Conservation (phyloP, 2,888 invertebrate species). For the Caenorhabditis sp. region DNA sequence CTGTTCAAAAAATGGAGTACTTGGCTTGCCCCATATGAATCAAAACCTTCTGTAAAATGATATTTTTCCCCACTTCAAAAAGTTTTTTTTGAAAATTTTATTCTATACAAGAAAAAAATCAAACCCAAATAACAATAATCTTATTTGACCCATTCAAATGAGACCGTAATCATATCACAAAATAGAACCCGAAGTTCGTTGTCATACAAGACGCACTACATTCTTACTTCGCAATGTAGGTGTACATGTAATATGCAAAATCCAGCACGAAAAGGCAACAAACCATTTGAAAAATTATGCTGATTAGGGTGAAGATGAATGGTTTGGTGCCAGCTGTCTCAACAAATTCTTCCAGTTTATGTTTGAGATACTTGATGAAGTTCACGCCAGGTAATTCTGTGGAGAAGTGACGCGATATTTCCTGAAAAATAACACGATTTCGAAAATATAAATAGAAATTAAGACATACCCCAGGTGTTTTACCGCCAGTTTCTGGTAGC, state of each 20-base stretch:
- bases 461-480: conserved; percentile 46
- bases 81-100: neutral
- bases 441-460: neutral
- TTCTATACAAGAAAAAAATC: neutral
- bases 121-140: neutral
- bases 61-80: too few relatives aligned
- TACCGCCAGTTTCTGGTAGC: conserved; percentile 60
- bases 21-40: too few relatives aligned
- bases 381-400: conserved; percentile 28
- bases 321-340: conserved; percentile 11
- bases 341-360: conserved; percentile 7
- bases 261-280: conserved; percentile 32
- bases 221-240: conserved; percentile 20
- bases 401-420: conserved; percentile 43
- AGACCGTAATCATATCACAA: neutral
- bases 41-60: too few relatives aligned
- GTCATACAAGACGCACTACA: neutral
- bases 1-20: too few relatives aligned
- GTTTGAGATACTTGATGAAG: conserved; percentile 13
- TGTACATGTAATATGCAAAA: conserved; percentile 19
- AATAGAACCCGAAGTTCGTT: neutral
- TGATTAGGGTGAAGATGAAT: conserved; percentile 15
- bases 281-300: conserved; percentile 17
- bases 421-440: conserved; percentile 25
- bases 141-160: neutral